Conservation (phyloP, 2,797 vertebrate species). For the Cyclopterus lumpus region DNA sequence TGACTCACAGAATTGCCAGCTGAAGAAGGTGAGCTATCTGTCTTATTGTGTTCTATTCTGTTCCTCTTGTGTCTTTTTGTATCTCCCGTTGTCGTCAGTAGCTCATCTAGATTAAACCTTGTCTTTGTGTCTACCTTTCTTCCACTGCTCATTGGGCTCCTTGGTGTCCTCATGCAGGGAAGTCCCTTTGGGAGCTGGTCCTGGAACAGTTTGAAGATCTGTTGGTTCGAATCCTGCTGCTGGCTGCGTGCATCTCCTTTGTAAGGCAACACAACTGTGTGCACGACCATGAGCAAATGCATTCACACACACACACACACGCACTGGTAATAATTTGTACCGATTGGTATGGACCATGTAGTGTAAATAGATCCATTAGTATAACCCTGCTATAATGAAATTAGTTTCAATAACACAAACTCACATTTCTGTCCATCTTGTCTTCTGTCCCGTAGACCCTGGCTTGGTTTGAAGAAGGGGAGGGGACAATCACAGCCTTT, state of each 20-base stretch:
- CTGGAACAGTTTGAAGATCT: conserved; percentile 88
- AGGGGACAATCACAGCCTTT: conserved; percentile 86
- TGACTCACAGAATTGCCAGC: conserved; percentile 80
- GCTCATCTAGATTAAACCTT: not conserved
- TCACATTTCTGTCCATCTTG: not conserved
- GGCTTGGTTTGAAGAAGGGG: conserved; percentile 88
- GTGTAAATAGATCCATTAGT: not conserved
- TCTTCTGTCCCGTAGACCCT: conserved; percentile 72
- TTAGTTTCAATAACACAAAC: not conserved
- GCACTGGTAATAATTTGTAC: not conserved
- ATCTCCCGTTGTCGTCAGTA: not conserved
- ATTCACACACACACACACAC: not conserved
- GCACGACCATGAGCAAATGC: conserved; percentile 7
- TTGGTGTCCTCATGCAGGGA: conserved; percentile 71
- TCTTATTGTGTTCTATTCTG: not conserved
- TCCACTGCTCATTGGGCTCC: not conserved
- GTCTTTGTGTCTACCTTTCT: conserved; percentile 6
- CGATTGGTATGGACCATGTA: not conserved
- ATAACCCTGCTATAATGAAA: not conserved
- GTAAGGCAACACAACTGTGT: conserved; percentile 72
- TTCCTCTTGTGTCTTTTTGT: not conserved
- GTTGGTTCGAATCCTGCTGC: conserved; percentile 84
- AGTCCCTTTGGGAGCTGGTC: conserved; percentile 86
- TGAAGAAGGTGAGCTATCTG: conserved; percentile 81
- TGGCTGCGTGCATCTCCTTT: conserved; percentile 87